These are phyloP conservation scores for Xanthia icteritia DNA, from an alignment of 2,888 invertebrate genomes.

Conservation along the genomic window DNA sequence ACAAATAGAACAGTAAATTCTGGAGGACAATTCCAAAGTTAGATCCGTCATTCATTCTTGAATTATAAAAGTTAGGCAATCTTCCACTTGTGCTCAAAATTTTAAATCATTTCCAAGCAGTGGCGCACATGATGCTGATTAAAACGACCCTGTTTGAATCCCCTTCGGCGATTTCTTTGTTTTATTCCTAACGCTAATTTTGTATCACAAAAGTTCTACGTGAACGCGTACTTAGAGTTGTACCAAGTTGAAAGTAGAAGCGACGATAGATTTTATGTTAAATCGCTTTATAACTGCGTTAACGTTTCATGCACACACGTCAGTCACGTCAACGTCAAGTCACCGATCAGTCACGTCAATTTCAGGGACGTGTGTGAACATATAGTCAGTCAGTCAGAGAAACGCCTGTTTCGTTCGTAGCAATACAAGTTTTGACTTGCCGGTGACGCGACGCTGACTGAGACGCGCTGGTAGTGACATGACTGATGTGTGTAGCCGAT, in stretches of 20 bases:
- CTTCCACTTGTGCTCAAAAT: conserved; percentile 49
- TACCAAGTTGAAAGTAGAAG: conserved; percentile 32
- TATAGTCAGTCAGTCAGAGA: no score
- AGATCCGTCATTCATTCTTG: conserved; percentile 39
- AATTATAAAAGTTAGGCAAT: conserved; percentile 58
- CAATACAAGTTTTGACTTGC: no score
- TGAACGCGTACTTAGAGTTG: conserved; percentile 70
- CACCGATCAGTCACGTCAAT: no score
- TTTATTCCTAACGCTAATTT: conserved; percentile 81
- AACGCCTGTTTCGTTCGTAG: no score
- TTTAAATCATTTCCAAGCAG: conserved; percentile 53
- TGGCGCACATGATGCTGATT: conserved; percentile 70
- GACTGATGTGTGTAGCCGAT: no score
- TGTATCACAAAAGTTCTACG: conserved; percentile 79
- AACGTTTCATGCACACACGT: background rate
- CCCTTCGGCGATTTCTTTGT: conserved; percentile 76
- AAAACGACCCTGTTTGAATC: conserved; percentile 63
- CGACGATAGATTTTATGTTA: background rate
- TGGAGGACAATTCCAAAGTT: conserved; percentile 42
- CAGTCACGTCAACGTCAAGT: no score
- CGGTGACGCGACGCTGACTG: no score
- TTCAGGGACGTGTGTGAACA: no score
- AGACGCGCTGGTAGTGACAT: no score
- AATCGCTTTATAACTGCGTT: background rate
- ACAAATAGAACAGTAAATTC: conserved; percentile 22